Evolutionary conservation across 92 coral and sea anemone species (phyloP).

Genomic region (Phenganax marumi): DNA sequence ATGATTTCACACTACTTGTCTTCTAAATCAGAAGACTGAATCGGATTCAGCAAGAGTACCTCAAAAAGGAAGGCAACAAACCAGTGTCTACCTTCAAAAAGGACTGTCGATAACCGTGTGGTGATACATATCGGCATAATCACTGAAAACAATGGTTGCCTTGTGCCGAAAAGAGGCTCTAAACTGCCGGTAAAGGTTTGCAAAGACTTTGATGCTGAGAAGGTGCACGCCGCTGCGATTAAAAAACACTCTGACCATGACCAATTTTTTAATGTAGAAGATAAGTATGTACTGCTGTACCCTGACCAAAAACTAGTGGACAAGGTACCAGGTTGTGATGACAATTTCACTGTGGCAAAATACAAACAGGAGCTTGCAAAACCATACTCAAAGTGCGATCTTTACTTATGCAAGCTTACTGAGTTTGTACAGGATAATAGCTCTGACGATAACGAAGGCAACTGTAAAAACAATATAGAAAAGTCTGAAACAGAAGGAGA

Average conservation of each 20-base stretch:
- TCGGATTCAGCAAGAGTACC: background rate
- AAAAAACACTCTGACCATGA: conserved; percentile 44
- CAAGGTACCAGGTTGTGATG: conserved; percentile 50
- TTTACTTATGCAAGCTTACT: background rate
- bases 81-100: background rate
- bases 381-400: no score
- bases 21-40: background rate
- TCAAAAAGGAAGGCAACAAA: background rate
- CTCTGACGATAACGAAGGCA: background rate
- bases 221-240: conserved; percentile 29
- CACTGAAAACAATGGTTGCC: background rate
- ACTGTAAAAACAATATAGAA: background rate
- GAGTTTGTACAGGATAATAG: background rate
- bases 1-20: background rate
- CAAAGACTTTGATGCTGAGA: background rate
- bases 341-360: conserved; percentile 40
- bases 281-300: conserved; percentile 46
- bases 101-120: no score
- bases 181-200: conserved; percentile 10
- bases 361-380: conserved; percentile 38
- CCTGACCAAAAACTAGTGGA: conserved; percentile 53
- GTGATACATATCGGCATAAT: background rate
- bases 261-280: background rate
- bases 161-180: conserved; percentile 23
- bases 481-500: background rate